phyloP scores from a whole-genome alignment of 2,888 invertebrate genomes.

The Lacanobia oleracea region DNA sequence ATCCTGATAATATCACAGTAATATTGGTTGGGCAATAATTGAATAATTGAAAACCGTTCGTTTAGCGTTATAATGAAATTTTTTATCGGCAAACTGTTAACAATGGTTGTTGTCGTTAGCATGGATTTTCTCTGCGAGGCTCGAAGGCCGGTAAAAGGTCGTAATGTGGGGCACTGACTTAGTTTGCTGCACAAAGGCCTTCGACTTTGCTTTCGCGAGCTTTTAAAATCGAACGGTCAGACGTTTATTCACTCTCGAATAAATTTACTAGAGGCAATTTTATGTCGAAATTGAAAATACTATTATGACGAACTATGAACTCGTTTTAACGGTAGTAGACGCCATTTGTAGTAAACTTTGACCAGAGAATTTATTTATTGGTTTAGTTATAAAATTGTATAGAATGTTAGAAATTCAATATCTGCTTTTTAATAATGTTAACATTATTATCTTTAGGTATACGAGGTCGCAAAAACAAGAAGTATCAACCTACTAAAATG shows the following conservation, averaged over 20 bases:
- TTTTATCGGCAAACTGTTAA: slow-evolving; percentile 57
- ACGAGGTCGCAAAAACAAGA: not conserved
- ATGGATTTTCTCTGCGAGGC: slow-evolving; percentile 71
- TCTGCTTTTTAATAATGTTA: not conserved
- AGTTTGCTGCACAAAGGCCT: slow-evolving; percentile 77
- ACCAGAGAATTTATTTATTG: slow-evolving; percentile 29
- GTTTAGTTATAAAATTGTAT: not conserved
- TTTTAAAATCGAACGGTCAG: slow-evolving; percentile 69
- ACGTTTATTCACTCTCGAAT: slow-evolving; percentile 60
- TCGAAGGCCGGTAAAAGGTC: slow-evolving; percentile 75
- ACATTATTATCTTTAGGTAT: not conserved
- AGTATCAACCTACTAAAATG: slow-evolving; percentile 22
- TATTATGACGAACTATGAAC: slow-evolving; percentile 37
- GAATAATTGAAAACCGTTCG: slow-evolving; percentile 6
- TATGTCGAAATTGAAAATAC: slow-evolving; percentile 49
- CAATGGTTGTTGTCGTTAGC: slow-evolving; percentile 67
- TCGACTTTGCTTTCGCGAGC: slow-evolving; percentile 65
- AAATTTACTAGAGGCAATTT: slow-evolving; percentile 55
- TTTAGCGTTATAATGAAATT: slow-evolving; percentile 38
- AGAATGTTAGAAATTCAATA: slow-evolving; percentile 12
- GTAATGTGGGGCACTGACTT: slow-evolving; percentile 76
- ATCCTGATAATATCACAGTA: not conserved
- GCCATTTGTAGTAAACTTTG: slow-evolving; percentile 18
- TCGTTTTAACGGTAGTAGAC: slow-evolving; percentile 17
- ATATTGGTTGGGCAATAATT: not conserved